Evolutionary conservation across 2,113 vertebrate species (phyloP), one percentile per base, ranked within the genome.

Genomic region (Orycteropus afer): DNA sequence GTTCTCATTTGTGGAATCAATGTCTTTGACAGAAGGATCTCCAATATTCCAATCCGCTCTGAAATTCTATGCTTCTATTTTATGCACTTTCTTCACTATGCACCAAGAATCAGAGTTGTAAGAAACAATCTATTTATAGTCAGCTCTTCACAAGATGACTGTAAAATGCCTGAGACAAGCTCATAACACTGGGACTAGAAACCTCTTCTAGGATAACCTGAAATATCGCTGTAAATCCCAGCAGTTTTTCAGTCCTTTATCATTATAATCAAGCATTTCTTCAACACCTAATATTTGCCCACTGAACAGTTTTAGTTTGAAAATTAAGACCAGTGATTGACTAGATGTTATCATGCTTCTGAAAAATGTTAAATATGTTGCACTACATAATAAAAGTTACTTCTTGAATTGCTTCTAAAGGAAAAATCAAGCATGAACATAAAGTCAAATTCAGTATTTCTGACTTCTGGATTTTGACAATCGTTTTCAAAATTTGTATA

Each of bases 91-190:
- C 61, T 93, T 93, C 76, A 89, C 91, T 55, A 47, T 74, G 20
- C 51, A 53, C 55, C 83, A 89, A 91, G 89, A 94, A 81, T 85
- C 55, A 51, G 82, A 91, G 49, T 81, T 86, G 63, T 18, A 90
- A 93, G 84, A 91, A 89, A 45, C 37, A 55, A 81, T 90, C 87
- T 96, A 82, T 85, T 93, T 96, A 67, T 94, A 94, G 90, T 74
- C 47, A 92, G 53, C 40, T 93, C 91, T 96, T 94, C 69, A 65
- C 25, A 84, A 65, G 32, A 83, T 23, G 81, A 93, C 79, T 90
- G 11, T 81, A 94, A 96, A 95, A 91, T 90, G 80, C 73, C 45
- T 0, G 5, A 90, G 92, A 96, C 81, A 89, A 93, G 65, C 55
- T 88, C 61, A 59, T 91, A 90, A 93, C 23, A 74, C 10, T 0